These are phyloP conservation scores for Myotis findleyi DNA, from an alignment of 2,797 vertebrate genomes.

Conservation along the genomic window DNA sequence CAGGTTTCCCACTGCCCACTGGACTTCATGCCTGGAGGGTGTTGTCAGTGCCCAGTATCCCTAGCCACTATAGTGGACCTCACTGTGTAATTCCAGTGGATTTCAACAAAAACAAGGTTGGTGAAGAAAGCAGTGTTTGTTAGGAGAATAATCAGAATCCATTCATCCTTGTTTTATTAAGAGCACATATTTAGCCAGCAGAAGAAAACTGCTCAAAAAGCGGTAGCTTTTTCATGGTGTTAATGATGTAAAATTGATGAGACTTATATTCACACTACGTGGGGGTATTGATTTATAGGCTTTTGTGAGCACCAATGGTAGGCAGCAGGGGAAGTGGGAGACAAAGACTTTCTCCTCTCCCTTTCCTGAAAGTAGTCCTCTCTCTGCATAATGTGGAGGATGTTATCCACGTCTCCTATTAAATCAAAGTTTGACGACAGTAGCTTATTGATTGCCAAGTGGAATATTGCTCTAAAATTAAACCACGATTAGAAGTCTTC, in stretches of 20 bases:
- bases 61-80: background rate
- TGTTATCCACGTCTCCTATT: conserved; percentile 78
- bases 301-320: conserved; percentile 72
- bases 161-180: conserved; percentile 63
- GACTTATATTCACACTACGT: conserved; percentile 80
- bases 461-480: conserved; percentile 85
- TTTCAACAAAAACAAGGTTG: conserved; percentile 49
- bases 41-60: background rate
- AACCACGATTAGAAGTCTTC: conserved; percentile 85
- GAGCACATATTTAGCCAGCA: conserved; percentile 59
- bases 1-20: background rate
- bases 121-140: conserved; percentile 33
- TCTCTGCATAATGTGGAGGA: conserved; percentile 75
- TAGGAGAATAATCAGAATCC: conserved; percentile 37
- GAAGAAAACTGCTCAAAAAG: conserved; percentile 65
- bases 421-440: conserved; percentile 85
- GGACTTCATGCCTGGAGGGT: background rate
- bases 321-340: conserved; percentile 9
- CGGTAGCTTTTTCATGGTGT: conserved; percentile 61
- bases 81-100: background rate
- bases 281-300: conserved; percentile 84
- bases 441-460: conserved; percentile 85
- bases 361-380: conserved; percentile 59
- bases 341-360: conserved; percentile 72
- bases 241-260: conserved; percentile 85